Evolutionary conservation across 2,888 invertebrate species (phyloP).

Genomic region (Laothoe populi): DNA sequence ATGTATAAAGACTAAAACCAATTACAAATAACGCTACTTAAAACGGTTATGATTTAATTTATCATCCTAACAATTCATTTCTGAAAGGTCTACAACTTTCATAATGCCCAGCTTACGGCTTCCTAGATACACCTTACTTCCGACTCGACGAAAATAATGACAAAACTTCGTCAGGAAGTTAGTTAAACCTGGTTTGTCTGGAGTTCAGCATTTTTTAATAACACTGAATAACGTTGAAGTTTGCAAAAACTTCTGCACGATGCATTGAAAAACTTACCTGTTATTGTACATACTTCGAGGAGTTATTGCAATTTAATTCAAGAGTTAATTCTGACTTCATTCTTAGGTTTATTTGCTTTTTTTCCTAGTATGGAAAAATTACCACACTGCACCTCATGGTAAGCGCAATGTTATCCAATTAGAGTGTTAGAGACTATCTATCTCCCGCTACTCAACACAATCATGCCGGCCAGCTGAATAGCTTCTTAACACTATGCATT

Average conservation of each 20-base stretch:
- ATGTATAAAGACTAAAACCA: too few relatives aligned
- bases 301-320: not conserved
- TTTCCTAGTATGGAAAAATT: too few relatives aligned
- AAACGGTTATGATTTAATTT: too few relatives aligned
- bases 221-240: slow-evolving; percentile 12
- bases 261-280: slow-evolving; percentile 16
- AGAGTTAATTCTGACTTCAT: not conserved
- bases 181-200: not conserved
- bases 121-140: not conserved
- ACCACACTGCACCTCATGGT: too few relatives aligned
- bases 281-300: slow-evolving; percentile 5
- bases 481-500: too few relatives aligned
- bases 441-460: too few relatives aligned
- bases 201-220: slow-evolving; percentile 13
- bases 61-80: too few relatives aligned
- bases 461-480: too few relatives aligned
- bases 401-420: too few relatives aligned
- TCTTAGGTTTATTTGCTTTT: not conserved
- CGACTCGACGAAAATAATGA: slow-evolving; percentile 7
- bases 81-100: not conserved
- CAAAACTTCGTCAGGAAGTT: not conserved
- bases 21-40: too few relatives aligned
- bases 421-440: too few relatives aligned
- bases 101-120: not conserved
- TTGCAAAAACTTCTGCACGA: not conserved